These are phyloP conservation scores for Axinella damicornis DNA, from an alignment of 37 sponge, comb jelly and placozoan species.

Conservation along the genomic window DNA sequence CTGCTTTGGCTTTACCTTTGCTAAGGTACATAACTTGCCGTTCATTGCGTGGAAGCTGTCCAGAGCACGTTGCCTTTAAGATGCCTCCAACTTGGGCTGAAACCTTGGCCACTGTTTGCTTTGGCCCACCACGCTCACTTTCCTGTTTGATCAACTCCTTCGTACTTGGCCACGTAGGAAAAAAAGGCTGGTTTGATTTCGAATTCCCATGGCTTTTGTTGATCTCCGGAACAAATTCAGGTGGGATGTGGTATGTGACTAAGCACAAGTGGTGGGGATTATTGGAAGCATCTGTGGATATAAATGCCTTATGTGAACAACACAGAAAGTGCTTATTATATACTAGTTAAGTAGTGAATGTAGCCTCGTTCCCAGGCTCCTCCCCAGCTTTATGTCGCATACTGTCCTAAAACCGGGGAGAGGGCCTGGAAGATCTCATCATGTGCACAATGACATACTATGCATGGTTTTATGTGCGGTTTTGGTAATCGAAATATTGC, in stretches of 20 bases:
- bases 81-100: background rate
- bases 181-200: conserved; percentile 1
- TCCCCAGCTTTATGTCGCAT: too few species aligned
- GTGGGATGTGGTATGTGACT: background rate
- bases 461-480: too few species aligned
- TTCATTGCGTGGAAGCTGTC: conserved; percentile 3
- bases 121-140: background rate
- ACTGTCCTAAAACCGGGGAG: too few species aligned
- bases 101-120: background rate
- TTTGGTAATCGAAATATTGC: too few species aligned
- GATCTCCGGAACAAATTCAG: background rate
- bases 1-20: background rate
- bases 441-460: too few species aligned
- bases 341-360: too few species aligned
- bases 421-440: too few species aligned
- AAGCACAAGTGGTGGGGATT: conserved; percentile 2
- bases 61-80: background rate
- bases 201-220: background rate
- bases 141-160: background rate
- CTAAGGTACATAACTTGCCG: background rate
- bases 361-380: too few species aligned
- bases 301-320: background rate
- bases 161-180: conserved; percentile 10
- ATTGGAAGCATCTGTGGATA: background rate
- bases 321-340: too few species aligned